Evolutionary conservation across 2,113 vertebrate genomes (phyloP), one percentile per base, ranked within the genome.

Genomic region (Sinocyclocheilus anshuiensis): DNA sequence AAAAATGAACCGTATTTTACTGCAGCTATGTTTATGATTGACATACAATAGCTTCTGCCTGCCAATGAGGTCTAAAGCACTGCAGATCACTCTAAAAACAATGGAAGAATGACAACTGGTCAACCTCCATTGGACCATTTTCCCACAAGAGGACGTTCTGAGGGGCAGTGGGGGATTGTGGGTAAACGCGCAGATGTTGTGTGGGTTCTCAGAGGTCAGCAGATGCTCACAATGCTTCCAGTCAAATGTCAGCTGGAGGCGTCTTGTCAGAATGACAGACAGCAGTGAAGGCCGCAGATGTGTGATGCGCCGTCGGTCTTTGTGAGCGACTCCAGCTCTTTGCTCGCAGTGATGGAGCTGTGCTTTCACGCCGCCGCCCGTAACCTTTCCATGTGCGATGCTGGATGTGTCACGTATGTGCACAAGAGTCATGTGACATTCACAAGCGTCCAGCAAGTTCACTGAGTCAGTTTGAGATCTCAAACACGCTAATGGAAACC

Each of bases 401-500:
- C 57, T 72, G 69, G 6, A 39, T 72, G 69, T 20, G 69, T 72
- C 69, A 72, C 1, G 4, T 72, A 42, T 72, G 69, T 72, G 18
- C 69, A 22, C 69, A 22, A 18, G 33, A 20, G 69, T 72, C 69
- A 72, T 72, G 69, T 72, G 69, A 72, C 69, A 22, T 42, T 72
- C 69, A 72, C 39, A 18, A 8, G 55, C 18, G 6, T 55, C 45
- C 45, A 53, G 50, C 50, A 53, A 50, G 50, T 16, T 53, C 15
- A 15, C 13, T 53, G 50, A 53, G 50, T 55, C 72, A 72, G 69
- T 26, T 6, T 65, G 22, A 6, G 39, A 26, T 77, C 74, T 50
- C 12, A n/a, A 50, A 50, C 42, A 50, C 72, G 5, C 42, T 53
- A 55, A 77, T 29, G 75, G 48, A 53, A 77, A 26, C 75, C 75